Percentiles rank a stretch among this genome's conserved stretches.
Conservation (phyloP, 2,113 vertebrate genomes). For the Ptyas mucosa region DNA sequence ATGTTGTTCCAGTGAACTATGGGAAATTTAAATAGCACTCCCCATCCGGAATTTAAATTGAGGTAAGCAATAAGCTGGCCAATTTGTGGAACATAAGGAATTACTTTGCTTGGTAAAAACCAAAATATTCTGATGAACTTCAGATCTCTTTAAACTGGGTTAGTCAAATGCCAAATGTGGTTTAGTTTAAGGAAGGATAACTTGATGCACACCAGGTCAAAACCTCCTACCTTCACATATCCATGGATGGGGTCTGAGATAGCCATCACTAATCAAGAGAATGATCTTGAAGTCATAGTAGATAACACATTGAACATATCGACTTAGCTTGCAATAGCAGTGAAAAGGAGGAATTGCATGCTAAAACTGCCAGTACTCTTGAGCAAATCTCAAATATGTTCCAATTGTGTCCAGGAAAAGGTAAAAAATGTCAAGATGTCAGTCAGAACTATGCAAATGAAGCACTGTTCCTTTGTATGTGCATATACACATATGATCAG, state of each 20-base stretch:
- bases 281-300: neutral
- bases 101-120: neutral
- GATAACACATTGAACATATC: neutral
- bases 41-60: neutral
- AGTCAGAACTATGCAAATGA: neutral
- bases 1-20: neutral
- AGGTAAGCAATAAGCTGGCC: neutral
- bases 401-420: neutral
- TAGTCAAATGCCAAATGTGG: neutral
- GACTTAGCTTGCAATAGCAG: neutral
- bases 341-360: neutral
- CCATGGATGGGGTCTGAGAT: neutral
- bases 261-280: neutral
- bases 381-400: neutral
- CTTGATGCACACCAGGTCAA: neutral
- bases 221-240: neutral
- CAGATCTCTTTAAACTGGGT: neutral
- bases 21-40: neutral
- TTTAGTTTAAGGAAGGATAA: neutral
- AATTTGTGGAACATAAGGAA: neutral
- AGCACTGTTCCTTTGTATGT: neutral
- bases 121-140: neutral
- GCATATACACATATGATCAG: neutral
- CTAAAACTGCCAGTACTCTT: neutral
- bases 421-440: neutral